A percentile compares a stretch with the other conserved stretches of the same genome.
Evolutionary conservation across 2,797 vertebrate genomes (phyloP).

Genomic region (Orientallactaga sibirica): DNA sequence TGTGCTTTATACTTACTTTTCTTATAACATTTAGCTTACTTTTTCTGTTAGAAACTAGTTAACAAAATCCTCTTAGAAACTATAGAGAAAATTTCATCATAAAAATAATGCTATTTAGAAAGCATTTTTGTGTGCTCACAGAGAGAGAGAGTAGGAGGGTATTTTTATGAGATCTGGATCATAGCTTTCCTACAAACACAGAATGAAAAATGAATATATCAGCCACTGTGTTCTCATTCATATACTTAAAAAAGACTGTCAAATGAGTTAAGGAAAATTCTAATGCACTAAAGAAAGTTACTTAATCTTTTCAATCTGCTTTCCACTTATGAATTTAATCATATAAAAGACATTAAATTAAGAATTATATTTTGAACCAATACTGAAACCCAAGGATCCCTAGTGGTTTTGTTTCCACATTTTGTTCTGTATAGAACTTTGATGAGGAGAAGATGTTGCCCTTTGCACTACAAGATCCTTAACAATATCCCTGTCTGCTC

Average conservation of each 20-base stretch:
- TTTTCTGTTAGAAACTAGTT: conserved; percentile 23
- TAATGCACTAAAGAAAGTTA: conserved; percentile 70
- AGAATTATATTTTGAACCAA: conserved; percentile 76
- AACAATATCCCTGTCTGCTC: background rate
- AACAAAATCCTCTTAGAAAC: conserved; percentile 26
- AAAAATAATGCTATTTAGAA: conserved; percentile 41
- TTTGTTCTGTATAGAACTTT: background rate
- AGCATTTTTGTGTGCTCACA: background rate
- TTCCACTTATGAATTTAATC: conserved; percentile 66
- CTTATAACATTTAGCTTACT: conserved; percentile 36
- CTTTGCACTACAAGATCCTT: background rate
- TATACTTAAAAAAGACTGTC: conserved; percentile 67
- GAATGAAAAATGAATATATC: conserved; percentile 25
- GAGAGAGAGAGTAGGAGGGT: conserved; percentile 38
- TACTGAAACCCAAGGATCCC: background rate
- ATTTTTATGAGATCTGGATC: conserved; percentile 37
- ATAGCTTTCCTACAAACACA: conserved; percentile 51
- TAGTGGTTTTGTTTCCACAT: background rate
- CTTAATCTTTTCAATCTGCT: conserved; percentile 83
- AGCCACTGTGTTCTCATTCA: conserved; percentile 49
- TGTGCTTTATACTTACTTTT: background rate
- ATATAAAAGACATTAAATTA: conserved; percentile 77
- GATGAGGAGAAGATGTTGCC: rapidly evolving
- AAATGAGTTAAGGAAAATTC: conserved; percentile 77
- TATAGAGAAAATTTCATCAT: conserved; percentile 39